A percentile compares a stretch with the other conserved stretches of the same genome.
Conservation (phyloP, 2,113 vertebrate genomes). For the Neodon shergylaensis region DNA sequence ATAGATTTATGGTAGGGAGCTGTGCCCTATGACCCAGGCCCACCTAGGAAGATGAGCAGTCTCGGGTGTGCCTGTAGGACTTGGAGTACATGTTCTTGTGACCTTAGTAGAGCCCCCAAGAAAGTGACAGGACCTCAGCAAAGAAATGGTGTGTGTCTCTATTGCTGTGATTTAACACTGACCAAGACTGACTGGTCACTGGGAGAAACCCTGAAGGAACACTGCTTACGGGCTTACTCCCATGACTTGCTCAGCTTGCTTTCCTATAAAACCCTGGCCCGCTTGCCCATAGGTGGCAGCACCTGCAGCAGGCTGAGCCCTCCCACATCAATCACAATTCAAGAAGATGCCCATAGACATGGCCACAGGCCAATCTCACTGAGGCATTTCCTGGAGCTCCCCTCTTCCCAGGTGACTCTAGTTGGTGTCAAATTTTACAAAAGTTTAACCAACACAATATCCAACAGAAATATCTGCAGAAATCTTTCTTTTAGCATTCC, state of each 20-base stretch:
- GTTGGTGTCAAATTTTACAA: not conserved
- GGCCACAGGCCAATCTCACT: not conserved
- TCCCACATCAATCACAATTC: not conserved
- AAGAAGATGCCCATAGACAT: not conserved
- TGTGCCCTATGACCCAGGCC: not conserved
- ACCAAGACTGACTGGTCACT: not conserved
- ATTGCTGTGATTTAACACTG: not conserved
- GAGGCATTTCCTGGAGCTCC: not conserved
- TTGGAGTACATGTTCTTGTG: not conserved
- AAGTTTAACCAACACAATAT: not conserved
- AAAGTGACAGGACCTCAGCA: not conserved
- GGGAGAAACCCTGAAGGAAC: not conserved
- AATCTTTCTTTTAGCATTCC: not conserved
- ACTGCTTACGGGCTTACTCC: not conserved
- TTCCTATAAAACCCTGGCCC: not conserved
- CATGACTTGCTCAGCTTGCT: not conserved
- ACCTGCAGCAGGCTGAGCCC: not conserved
- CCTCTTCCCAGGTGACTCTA: not conserved
- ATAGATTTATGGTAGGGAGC: not conserved
- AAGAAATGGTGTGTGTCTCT: not conserved
- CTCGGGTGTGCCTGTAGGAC: not conserved
- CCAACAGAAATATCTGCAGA: not conserved
- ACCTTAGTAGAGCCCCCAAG: not conserved
- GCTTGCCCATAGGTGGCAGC: not conserved
- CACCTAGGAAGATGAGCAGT: not conserved